Evolutionary conservation across 2,113 vertebrate genomes (phyloP).

Genomic region (Lophochroa leadbeateri): DNA sequence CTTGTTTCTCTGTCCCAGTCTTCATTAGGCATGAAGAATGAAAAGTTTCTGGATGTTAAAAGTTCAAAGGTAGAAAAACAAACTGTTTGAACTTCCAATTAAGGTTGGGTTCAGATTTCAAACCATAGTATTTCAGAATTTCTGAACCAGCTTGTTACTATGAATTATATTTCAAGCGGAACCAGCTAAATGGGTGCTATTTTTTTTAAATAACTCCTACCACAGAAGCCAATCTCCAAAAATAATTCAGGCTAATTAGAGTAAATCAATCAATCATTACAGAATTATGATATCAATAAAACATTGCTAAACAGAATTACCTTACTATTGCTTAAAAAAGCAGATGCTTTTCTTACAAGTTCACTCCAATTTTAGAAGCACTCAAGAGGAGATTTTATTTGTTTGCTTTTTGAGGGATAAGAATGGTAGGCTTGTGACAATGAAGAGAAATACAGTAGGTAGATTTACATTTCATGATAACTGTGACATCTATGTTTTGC

Average conservation of each 20-base stretch:
- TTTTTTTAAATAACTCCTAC: neutral
- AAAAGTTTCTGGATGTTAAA: neutral
- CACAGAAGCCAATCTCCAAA: neutral
- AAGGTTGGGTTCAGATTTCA: neutral
- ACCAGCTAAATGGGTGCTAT: neutral
- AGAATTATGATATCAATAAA: neutral
- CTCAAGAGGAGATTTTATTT: neutral
- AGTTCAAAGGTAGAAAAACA: neutral
- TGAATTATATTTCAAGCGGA: neutral
- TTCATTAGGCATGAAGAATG: neutral
- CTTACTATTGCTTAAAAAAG: neutral
- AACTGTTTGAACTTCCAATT: neutral
- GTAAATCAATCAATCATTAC: neutral
- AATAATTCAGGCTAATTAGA: neutral
- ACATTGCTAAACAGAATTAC: neutral
- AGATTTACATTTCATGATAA: neutral
- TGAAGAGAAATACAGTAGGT: neutral
- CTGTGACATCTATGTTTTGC: neutral
- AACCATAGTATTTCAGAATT: neutral
- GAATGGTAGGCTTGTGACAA: neutral
- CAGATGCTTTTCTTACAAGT: neutral
- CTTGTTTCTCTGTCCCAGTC: neutral
- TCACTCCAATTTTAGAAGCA: neutral
- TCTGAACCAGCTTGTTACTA: neutral
- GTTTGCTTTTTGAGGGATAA: neutral